These are phyloP conservation scores for Brachionus paranguensis DNA, from an alignment of 1,140 invertebrate genomes.

Conservation along the genomic window DNA sequence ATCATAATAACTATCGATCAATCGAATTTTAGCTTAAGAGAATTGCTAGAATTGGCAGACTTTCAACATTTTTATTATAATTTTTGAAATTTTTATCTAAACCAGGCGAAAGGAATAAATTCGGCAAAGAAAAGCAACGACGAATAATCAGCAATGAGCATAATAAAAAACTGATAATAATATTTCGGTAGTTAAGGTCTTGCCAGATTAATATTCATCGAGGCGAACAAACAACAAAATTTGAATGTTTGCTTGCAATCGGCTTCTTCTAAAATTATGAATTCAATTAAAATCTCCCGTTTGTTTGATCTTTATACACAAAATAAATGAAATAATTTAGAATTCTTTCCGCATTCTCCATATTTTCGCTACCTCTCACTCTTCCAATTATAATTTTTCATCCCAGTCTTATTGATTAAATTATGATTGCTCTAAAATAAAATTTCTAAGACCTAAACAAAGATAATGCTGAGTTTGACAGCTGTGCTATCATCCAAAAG, in stretches of 20 bases:
- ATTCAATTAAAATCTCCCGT: neutral
- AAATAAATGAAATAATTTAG: neutral
- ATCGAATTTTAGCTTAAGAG: neutral
- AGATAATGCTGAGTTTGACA: neutral
- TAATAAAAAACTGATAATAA: constrained; percentile 28
- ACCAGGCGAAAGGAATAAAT: neutral
- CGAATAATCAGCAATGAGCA: neutral
- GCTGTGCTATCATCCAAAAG: neutral
- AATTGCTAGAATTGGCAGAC: neutral
- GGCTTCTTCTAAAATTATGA: neutral
- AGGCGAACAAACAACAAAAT: neutral
- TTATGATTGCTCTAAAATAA: neutral
- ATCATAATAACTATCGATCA: constrained; percentile 34
- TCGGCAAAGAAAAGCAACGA: neutral
- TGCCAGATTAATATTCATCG: neutral
- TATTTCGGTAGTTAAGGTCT: neutral
- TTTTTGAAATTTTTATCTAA: constrained; percentile 4
- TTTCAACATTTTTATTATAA: neutral
- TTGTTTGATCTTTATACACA: constrained; percentile 6
- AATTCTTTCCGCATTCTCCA: constrained; percentile 31
- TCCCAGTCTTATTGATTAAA: neutral
- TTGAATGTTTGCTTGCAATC: neutral
- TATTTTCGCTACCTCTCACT: neutral
- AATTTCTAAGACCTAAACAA: neutral
- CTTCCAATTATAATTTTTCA: neutral